phyloP scores from a whole-genome alignment of 2,113 vertebrate species.

The Diglossa brunneiventris region DNA sequence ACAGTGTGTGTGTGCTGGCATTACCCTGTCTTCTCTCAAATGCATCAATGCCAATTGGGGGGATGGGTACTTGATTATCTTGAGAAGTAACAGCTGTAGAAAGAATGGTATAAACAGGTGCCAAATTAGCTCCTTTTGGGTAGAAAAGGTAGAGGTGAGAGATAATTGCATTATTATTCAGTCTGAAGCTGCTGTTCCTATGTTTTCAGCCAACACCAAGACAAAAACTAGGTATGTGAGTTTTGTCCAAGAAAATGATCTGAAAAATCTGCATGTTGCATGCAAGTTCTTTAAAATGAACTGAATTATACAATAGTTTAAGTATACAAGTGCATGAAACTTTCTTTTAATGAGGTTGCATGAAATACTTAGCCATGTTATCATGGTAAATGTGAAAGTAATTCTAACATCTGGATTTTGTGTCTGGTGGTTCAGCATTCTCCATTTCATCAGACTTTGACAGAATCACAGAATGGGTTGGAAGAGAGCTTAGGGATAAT shows the following conservation, averaged over 20 bases:
- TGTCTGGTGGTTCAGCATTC: not conserved
- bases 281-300: not conserved
- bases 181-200: not conserved
- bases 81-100: not conserved
- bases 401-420: not conserved
- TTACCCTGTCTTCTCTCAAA: not conserved
- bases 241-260: not conserved
- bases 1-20: not conserved
- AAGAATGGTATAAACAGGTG: not conserved
- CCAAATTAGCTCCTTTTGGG: not conserved
- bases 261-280: not conserved
- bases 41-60: not conserved
- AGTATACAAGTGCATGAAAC: rapidly evolving
- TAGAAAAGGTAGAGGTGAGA: not conserved
- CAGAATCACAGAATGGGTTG: not conserved
- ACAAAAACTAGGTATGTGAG: not conserved
- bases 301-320: not conserved
- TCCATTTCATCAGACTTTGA: not conserved
- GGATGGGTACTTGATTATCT: not conserved
- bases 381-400: not conserved
- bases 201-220: not conserved
- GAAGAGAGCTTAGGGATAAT: not conserved
- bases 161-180: not conserved
- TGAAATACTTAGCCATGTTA: not conserved
- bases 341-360: not conserved